Percentiles rank a stretch among this genome's conserved stretches.
These are phyloP conservation scores for Macquaria australasica DNA, from an alignment of 2,113 vertebrate species.

Conservation along the genomic window DNA sequence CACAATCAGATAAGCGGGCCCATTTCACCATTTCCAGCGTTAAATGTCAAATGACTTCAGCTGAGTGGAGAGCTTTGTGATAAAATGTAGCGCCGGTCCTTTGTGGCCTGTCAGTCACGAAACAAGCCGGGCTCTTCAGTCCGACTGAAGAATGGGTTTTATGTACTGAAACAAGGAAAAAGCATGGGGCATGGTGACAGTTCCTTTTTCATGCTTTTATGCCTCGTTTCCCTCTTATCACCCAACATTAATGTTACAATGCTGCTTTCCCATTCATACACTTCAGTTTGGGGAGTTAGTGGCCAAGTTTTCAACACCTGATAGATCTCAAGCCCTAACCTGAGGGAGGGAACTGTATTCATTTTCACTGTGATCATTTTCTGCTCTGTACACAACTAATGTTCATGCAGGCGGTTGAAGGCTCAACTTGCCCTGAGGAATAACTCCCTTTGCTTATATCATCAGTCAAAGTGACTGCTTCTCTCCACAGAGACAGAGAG, in stretches of 20 bases:
- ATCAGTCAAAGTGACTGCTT: slow-evolving; percentile 47
- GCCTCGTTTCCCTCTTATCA: slow-evolving; percentile 40
- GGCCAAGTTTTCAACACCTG: slow-evolving; percentile 45
- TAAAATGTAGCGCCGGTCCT: slow-evolving; percentile 37
- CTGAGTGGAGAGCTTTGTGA: slow-evolving; percentile 50
- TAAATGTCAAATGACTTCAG: slow-evolving; percentile 64
- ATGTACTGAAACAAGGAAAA: slow-evolving; percentile 39
- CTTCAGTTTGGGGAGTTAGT: neutral
- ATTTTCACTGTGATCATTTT: slow-evolving; percentile 39
- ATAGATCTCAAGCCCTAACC: slow-evolving; percentile 40
- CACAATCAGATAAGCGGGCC: slow-evolving; percentile 78
- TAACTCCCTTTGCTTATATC: slow-evolving; percentile 25
- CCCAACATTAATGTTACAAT: slow-evolving; percentile 47
- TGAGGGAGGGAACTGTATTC: slow-evolving; percentile 16
- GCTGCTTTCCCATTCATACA: slow-evolving; percentile 8
- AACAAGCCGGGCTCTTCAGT: slow-evolving; percentile 36
- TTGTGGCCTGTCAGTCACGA: slow-evolving; percentile 58
- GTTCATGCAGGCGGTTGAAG: slow-evolving; percentile 21
- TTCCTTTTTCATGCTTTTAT: slow-evolving; percentile 40
- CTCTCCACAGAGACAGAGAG: slow-evolving; percentile 19
- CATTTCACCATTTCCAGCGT: slow-evolving; percentile 53
- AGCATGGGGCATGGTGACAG: slow-evolving; percentile 35
- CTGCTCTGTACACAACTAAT: slow-evolving; percentile 24
- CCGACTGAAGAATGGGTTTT: slow-evolving; percentile 20
- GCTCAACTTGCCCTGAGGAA: slow-evolving; percentile 36